Percentiles rank a stretch among this genome's conserved stretches.
phyloP scores from a whole-genome alignment of 2,888 invertebrate genomes.

The Ectemnius cavifrons region DNA sequence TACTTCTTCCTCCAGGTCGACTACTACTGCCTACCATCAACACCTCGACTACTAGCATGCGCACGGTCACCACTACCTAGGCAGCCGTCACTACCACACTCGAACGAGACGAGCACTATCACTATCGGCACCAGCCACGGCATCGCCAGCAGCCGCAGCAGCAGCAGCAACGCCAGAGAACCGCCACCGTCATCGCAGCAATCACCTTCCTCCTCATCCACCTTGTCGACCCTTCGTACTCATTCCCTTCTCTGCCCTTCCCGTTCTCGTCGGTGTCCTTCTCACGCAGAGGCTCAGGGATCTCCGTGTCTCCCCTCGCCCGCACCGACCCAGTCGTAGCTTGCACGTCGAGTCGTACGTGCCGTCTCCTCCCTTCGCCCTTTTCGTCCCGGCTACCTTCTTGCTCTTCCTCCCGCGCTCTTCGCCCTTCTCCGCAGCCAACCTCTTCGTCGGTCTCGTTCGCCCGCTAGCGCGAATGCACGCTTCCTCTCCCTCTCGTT shows the following conservation, averaged over 20 bases:
- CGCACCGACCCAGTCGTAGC: constrained; percentile 52
- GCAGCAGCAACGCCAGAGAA: background rate
- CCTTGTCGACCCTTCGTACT: constrained; percentile 52
- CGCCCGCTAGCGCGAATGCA: constrained; percentile 19
- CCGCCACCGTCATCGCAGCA: background rate
- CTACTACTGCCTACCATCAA: background rate
- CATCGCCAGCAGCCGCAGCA: constrained; percentile 18
- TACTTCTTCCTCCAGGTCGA: constrained; percentile 28
- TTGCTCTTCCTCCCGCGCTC: constrained; percentile 27
- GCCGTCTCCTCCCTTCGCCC: constrained; percentile 57
- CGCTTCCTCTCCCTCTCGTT: constrained; percentile 27
- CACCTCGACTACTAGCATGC: background rate
- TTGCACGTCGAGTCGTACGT: constrained; percentile 66
- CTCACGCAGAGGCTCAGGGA: constrained; percentile 35
- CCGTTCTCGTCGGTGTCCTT: constrained; percentile 23
- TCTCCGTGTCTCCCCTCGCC: constrained; percentile 45
- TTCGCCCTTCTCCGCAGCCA: background rate
- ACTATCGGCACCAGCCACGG: constrained; percentile 30
- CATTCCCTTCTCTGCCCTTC: constrained; percentile 22
- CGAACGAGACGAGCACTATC: background rate
- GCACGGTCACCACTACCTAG: constrained; percentile 27
- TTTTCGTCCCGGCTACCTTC: constrained; percentile 36
- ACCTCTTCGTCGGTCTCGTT: constrained; percentile 31
- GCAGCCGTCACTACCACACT: constrained; percentile 17
- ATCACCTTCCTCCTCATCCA: constrained; percentile 41